A percentile compares a stretch with the other conserved stretches of the same genome.
These are phyloP conservation scores for Rhizomys pruinosus DNA, from an alignment of 2,113 vertebrate genomes.

Conservation along the genomic window DNA sequence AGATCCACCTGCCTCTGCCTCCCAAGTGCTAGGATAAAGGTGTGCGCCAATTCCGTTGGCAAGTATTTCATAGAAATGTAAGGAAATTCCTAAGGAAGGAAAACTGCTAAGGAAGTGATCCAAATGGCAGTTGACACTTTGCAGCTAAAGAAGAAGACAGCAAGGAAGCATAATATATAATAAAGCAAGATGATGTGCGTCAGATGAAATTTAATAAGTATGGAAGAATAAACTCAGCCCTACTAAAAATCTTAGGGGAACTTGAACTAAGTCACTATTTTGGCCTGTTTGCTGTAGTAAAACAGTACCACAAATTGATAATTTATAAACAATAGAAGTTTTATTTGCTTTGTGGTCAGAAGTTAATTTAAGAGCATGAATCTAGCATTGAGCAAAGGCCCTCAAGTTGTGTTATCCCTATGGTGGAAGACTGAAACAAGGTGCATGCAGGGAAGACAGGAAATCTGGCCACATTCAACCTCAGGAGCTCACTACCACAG, in stretches of 20 bases:
- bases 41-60: too few relatives aligned
- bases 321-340: conserved; percentile 7
- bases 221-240: conserved; percentile 11
- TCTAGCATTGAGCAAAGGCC: neutral
- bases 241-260: conserved; percentile 39
- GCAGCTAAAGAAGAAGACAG: conserved; percentile 22
- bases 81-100: conserved; percentile 12
- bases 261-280: neutral
- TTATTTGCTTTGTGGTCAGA: neutral
- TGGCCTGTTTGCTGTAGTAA: neutral
- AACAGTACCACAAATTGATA: neutral
- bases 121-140: conserved; percentile 23
- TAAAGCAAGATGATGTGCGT: neutral
- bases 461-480: neutral
- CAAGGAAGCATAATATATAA: conserved; percentile 13
- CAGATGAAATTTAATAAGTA: conserved; percentile 47
- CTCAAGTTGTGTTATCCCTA: neutral
- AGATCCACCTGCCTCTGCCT: too few relatives aligned
- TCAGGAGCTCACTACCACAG: neutral
- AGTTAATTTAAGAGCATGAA: neutral
- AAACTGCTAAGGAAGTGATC: conserved; percentile 40
- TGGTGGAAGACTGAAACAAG: neutral
- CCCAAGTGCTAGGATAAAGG: too few relatives aligned
- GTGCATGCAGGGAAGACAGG: neutral
- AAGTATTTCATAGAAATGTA: conserved; percentile 31